A percentile compares a stretch with the other conserved stretches of the same genome.
phyloP scores from a whole-genome alignment of 2,113 vertebrate genomes.

The Geococcyx californianus region DNA sequence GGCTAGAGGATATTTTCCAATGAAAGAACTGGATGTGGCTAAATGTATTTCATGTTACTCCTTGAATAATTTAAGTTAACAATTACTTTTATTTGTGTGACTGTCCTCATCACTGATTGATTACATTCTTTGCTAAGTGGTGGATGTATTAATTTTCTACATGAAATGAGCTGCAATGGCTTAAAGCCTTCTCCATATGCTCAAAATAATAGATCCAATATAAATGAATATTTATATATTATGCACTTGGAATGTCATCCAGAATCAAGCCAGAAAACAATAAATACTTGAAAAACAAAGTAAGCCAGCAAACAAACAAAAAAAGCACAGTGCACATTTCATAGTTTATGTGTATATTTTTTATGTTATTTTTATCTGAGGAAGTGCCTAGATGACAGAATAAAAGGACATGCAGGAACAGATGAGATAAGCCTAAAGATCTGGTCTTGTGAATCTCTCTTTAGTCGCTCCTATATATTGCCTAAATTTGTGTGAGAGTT shows the following conservation, averaged over 20 bases:
- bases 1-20: background rate
- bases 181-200: background rate
- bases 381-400: background rate
- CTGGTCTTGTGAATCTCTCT: background rate
- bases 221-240: background rate
- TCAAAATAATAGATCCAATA: background rate
- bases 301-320: background rate
- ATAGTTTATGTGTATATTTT: background rate
- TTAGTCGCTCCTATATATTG: background rate
- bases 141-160: background rate
- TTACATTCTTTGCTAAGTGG: background rate
- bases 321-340: rapidly evolving
- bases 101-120: background rate
- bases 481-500: background rate
- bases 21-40: background rate
- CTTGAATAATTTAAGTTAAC: background rate
- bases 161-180: background rate
- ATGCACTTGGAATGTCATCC: background rate
- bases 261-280: background rate
- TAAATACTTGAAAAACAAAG: background rate
- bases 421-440: background rate
- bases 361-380: background rate
- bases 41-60: background rate
- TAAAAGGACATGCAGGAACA: background rate
- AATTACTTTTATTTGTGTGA: background rate